phyloP scores from a whole-genome alignment of 2,888 invertebrate species.

The Rhingia campestris region DNA sequence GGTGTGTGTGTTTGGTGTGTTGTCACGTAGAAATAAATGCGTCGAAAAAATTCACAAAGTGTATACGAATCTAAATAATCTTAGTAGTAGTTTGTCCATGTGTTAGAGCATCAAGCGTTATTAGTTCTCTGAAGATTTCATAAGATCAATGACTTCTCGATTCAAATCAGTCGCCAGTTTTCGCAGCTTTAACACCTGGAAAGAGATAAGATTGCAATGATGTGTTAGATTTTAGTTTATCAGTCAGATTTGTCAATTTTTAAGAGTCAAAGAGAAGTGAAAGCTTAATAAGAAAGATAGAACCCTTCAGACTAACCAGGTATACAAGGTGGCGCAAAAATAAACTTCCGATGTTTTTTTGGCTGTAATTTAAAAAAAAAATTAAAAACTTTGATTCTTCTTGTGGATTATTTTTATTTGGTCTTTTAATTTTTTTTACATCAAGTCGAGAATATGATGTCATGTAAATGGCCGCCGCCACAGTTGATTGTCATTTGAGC shows the following conservation, averaged over 20 bases:
- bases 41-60: slow-evolving; percentile 81
- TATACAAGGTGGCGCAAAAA: too few species aligned
- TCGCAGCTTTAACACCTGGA: slow-evolving; percentile 85
- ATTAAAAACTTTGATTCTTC: too few species aligned
- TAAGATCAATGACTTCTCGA: slow-evolving; percentile 82
- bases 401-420: too few species aligned
- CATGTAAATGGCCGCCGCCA: too few species aligned
- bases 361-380: too few species aligned
- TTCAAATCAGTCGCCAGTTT: slow-evolving; percentile 86
- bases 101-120: slow-evolving; percentile 1
- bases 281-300: too few species aligned
- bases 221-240: not conserved
- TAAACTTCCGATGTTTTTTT: too few species aligned
- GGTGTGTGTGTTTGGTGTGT: slow-evolving; percentile 17
- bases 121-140: slow-evolving; percentile 75
- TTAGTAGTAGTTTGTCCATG: slow-evolving; percentile 37
- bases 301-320: too few species aligned
- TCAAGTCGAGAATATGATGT: too few species aligned
- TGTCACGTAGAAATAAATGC: slow-evolving; percentile 78
- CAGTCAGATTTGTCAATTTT: not conserved
- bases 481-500: too few species aligned
- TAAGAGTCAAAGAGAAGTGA: too few species aligned
- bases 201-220: not conserved
- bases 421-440: too few species aligned
- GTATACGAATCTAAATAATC: slow-evolving; percentile 69